Percentiles rank a stretch among this genome's conserved stretches.
phyloP scores from a whole-genome alignment of 2,888 invertebrate genomes.

The Drosophila trichaetosa region DNA sequence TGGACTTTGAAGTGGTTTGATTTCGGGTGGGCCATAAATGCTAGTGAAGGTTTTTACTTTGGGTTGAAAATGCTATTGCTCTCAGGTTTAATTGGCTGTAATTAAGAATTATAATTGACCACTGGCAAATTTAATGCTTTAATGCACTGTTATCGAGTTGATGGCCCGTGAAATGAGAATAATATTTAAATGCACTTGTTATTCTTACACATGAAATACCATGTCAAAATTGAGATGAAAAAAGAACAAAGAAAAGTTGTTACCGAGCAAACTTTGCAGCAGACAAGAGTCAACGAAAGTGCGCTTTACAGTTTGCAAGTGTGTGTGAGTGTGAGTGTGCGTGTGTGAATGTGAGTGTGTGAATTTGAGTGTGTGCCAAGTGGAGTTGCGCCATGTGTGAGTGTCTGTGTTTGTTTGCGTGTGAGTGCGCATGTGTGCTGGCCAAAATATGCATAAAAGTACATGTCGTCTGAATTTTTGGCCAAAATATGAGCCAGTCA shows the following conservation, averaged over 20 bases:
- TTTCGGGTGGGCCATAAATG: neutral
- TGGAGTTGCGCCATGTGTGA: conserved; percentile 16
- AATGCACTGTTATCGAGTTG: conserved; percentile 38
- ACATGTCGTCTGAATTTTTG: conserved; percentile 40
- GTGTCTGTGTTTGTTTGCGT: conserved; percentile 16
- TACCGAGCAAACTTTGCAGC: conserved; percentile 12
- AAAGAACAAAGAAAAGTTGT: neutral
- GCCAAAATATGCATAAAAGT: conserved; percentile 55
- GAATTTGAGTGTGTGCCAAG: conserved; percentile 8
- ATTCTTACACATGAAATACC: conserved; percentile 5
- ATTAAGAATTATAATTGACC: conserved; percentile 60
- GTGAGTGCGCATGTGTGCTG: conserved; percentile 46
- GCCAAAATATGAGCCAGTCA: conserved; percentile 6
- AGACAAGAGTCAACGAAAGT: conserved; percentile 17
- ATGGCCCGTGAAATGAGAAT: conserved; percentile 34
- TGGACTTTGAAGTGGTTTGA: conserved; percentile 5
- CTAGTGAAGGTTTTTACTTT: conserved; percentile 13
- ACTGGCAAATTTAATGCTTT: conserved; percentile 35
- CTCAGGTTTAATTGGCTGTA: conserved; percentile 63
- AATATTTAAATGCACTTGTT: conserved; percentile 10
- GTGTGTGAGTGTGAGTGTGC: neutral
- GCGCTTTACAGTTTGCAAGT: conserved; percentile 23
- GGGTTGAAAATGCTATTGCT: conserved; percentile 21
- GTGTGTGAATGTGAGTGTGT: neutral
- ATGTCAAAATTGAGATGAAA: conserved; percentile 2